Conservation (phyloP, 2,888 invertebrate species). For the Steinernema carpocapsae region DNA sequence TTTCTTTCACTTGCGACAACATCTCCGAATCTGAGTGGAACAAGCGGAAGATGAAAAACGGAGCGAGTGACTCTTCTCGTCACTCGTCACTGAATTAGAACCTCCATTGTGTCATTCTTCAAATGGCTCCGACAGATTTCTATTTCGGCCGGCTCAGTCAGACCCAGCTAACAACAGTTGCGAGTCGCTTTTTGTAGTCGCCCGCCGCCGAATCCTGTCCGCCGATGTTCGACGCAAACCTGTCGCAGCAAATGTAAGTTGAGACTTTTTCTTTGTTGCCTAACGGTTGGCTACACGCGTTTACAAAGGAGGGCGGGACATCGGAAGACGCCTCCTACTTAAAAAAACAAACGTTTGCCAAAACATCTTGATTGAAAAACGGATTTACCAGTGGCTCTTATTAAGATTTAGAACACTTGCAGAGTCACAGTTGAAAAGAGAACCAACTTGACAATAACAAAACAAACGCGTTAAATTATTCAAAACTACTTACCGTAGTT, state of each 20-base stretch:
- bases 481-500: too few species aligned
- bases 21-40: slow-evolving; percentile 31
- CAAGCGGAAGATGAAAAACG: slow-evolving; percentile 35
- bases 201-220: not conserved
- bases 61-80: slow-evolving; percentile 22
- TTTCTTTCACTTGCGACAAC: slow-evolving; percentile 18
- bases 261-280: slow-evolving; percentile 3
- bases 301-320: too few species aligned
- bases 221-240: not conserved
- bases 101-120: slow-evolving; percentile 31
- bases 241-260: slow-evolving; percentile 23
- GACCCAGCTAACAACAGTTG: slow-evolving; percentile 5
- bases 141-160: too few species aligned
- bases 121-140: not conserved
- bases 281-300: not conserved
- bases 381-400: too few species aligned
- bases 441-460: too few species aligned
- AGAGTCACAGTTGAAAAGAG: too few species aligned
- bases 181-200: not conserved
- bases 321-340: too few species aligned
- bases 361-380: too few species aligned
- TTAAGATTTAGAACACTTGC: too few species aligned
- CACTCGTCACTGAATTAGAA: slow-evolving; percentile 33
- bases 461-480: too few species aligned
- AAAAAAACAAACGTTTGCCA: too few species aligned